phyloP scores from a whole-genome alignment of 1,140 invertebrate species.

The Pantala flavescens region DNA sequence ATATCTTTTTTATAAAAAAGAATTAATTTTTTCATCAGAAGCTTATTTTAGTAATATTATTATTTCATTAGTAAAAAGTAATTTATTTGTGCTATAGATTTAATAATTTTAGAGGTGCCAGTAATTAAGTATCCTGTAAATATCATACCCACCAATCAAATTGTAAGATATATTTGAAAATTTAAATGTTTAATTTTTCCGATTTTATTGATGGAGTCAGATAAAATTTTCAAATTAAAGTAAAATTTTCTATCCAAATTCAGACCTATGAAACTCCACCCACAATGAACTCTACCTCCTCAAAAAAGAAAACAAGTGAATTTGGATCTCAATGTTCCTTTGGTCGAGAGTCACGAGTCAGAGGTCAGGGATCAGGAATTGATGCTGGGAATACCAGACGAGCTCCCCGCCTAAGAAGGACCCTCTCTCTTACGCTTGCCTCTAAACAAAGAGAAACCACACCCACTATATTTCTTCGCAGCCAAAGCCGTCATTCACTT shows the following conservation, averaged over 20 bases:
- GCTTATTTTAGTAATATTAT: too few relatives aligned
- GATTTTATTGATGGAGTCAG: too few relatives aligned
- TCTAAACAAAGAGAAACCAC: constrained; percentile 1
- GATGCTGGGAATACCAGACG: neutral
- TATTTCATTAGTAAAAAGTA: too few relatives aligned
- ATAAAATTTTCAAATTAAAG: too few relatives aligned
- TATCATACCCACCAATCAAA: too few relatives aligned
- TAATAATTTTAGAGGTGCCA: too few relatives aligned
- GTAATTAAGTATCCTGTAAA: too few relatives aligned
- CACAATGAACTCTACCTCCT: neutral
- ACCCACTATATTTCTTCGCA: neutral
- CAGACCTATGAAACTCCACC: constrained; percentile 16
- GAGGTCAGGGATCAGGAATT: neutral
- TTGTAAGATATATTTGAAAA: too few relatives aligned
- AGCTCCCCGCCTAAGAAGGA: neutral
- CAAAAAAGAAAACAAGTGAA: neutral
- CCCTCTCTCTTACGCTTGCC: neutral
- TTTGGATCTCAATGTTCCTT: neutral
- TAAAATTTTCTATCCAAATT: neutral
- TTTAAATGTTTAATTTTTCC: too few relatives aligned
- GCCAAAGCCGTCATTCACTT: neutral
- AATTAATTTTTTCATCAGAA: too few relatives aligned
- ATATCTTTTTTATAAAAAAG: too few relatives aligned
- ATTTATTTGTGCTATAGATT: too few relatives aligned
- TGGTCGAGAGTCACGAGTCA: neutral